A percentile compares a stretch with the other conserved stretches of the same genome.
These are phyloP conservation scores for Lophotriccus pileatus DNA, from an alignment of 2,797 vertebrate species.

Conservation along the genomic window DNA sequence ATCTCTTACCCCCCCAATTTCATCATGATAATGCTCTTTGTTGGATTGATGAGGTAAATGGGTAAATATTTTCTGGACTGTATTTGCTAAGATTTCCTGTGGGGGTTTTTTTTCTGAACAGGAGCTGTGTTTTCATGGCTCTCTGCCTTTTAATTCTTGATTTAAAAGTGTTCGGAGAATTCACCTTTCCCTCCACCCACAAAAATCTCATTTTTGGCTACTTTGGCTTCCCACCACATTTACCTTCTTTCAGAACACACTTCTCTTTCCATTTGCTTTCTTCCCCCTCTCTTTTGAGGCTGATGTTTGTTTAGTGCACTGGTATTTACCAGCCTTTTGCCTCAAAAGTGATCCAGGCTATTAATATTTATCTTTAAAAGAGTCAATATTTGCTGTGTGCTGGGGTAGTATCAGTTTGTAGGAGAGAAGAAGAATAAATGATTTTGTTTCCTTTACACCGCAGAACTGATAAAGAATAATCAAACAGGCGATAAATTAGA, in stretches of 20 bases:
- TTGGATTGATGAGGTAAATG: constrained; percentile 91
- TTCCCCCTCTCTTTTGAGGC: neutral
- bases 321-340: neutral
- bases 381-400: neutral
- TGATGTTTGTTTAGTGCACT: neutral
- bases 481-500: neutral
- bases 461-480: neutral
- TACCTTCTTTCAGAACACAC: neutral
- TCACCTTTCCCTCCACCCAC: accelerated
- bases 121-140: neutral
- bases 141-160: neutral
- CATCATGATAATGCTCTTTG: constrained; percentile 95
- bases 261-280: neutral
- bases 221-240: neutral
- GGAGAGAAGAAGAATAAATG: neutral
- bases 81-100: too few relatives aligned
- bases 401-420: neutral
- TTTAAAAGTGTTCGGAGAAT: neutral
- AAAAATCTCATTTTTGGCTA: neutral
- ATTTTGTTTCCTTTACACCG: neutral
- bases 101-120: neutral
- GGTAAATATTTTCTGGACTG: neutral
- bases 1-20: constrained; percentile 90
- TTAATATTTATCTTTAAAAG: neutral
- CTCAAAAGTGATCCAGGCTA: neutral